Percentiles rank a stretch among this genome's conserved stretches.
Evolutionary conservation across 2,888 invertebrate genomes (phyloP).

Genomic region (Nymphalis polychloros): DNA sequence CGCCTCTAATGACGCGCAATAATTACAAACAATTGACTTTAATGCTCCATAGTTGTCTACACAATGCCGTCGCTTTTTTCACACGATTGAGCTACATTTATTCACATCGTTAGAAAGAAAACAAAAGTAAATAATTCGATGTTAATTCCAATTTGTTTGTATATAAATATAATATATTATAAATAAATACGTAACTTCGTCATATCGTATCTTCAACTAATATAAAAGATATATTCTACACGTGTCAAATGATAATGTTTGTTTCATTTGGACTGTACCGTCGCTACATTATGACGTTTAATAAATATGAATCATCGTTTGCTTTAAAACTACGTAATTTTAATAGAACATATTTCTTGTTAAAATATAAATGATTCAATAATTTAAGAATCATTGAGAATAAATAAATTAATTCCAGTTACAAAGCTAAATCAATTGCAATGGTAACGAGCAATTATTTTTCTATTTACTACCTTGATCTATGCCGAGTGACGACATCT

Average conservation of each 20-base stretch:
- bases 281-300: constrained; percentile 28
- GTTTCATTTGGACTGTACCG: constrained; percentile 25
- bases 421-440: constrained; percentile 9
- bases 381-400: not conserved
- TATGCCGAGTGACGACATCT: constrained; percentile 29
- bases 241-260: constrained; percentile 31
- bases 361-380: too few species aligned
- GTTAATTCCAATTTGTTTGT: not conserved
- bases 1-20: constrained; percentile 50
- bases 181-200: constrained; percentile 9
- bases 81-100: constrained; percentile 31
- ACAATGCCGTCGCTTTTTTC: constrained; percentile 34
- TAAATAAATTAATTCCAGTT: not conserved
- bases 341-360: too few species aligned
- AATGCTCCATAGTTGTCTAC: constrained; percentile 34
- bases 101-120: constrained; percentile 14
- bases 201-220: constrained; percentile 23
- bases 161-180: not conserved
- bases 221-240: constrained; percentile 33
- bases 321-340: not conserved
- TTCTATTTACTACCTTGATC: constrained; percentile 28
- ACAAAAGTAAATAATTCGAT: not conserved
- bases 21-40: constrained; percentile 44
- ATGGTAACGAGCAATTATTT: constrained; percentile 28
- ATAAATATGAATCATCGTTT: constrained; percentile 1